Conservation (phyloP, 2,888 invertebrate species). For the Deilephila porcellus region DNA sequence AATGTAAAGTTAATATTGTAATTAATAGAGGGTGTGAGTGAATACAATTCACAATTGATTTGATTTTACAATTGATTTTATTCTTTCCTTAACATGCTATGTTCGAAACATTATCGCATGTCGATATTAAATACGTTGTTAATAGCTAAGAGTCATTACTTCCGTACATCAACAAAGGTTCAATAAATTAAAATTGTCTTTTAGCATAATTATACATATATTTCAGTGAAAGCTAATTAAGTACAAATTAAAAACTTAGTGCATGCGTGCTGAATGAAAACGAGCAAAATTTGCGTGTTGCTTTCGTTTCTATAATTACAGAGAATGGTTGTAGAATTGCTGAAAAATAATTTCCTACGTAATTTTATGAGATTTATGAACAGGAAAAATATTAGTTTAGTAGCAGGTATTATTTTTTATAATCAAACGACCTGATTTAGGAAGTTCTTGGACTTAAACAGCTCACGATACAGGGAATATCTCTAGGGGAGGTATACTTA, state of each 20-base stretch:
- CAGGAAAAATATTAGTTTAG: not conserved
- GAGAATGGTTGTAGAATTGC: not conserved
- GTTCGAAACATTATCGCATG: too few species aligned
- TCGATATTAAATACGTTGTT: too few species aligned
- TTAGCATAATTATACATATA: not conserved
- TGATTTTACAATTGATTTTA: too few species aligned
- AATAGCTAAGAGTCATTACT: not conserved
- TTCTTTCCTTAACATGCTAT: too few species aligned
- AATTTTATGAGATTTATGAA: not conserved
- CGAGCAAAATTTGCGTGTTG: conserved; percentile 23
- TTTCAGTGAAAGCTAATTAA: conserved; percentile 12
- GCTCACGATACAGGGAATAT: too few species aligned
- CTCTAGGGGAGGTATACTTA: too few species aligned
- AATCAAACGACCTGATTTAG: too few species aligned
- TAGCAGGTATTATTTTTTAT: not conserved
- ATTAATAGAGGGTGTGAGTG: too few species aligned
- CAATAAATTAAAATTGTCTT: not conserved
- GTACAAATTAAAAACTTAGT: conserved; percentile 1
- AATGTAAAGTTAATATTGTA: too few species aligned
- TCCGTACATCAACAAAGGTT: not conserved
- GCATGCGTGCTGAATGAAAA: not conserved
- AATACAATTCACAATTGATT: too few species aligned
- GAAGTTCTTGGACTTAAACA: too few species aligned
- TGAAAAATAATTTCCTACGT: conserved; percentile 14
- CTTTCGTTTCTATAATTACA: conserved; percentile 17